phyloP scores from a whole-genome alignment of 35 echinoderm and acorn worm species.

The Holothuria glaberrima region DNA sequence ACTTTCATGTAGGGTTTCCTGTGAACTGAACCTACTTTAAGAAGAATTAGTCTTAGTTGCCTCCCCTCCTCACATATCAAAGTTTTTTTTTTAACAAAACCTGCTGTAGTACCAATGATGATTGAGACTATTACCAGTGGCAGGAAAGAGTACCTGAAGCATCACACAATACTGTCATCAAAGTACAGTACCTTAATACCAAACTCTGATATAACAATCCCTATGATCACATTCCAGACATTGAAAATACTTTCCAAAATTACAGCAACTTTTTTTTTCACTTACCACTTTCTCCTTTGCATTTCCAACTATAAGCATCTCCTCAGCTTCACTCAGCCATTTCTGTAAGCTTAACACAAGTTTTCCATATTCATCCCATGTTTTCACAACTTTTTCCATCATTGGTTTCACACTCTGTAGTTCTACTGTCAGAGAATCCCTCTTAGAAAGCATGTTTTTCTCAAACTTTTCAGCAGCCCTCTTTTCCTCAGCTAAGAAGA shows the following conservation, averaged over 20 bases:
- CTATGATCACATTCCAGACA: no score
- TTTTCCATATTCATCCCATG: slow-evolving; percentile 77
- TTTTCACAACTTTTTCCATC: slow-evolving; percentile 76
- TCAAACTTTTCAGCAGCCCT: slow-evolving; percentile 68
- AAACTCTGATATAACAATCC: no score
- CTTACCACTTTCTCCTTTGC: slow-evolving; percentile 71
- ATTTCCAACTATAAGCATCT: slow-evolving; percentile 53
- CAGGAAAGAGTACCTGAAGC: no score
- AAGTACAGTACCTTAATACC: no score
- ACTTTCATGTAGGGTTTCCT: no score
- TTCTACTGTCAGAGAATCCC: slow-evolving; percentile 77
- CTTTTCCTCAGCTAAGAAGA: slow-evolving; percentile 71
- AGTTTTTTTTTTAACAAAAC: no score
- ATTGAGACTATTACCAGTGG: no score
- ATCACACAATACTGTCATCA: no score
- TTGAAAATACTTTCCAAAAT: not conserved
- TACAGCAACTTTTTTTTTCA: not conserved
- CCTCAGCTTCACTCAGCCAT: slow-evolving; percentile 84
- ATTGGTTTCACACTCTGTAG: slow-evolving; percentile 74
- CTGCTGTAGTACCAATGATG: no score
- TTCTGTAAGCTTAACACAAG: slow-evolving; percentile 67
- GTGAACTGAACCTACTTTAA: no score
- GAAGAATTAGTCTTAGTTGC: no score
- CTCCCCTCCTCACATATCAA: no score
- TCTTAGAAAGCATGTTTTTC: slow-evolving; percentile 80